Evolutionary conservation across 2,888 invertebrate genomes (phyloP), one percentile per base, ranked within the genome.

Genomic region (Balanococcus diminutus): DNA sequence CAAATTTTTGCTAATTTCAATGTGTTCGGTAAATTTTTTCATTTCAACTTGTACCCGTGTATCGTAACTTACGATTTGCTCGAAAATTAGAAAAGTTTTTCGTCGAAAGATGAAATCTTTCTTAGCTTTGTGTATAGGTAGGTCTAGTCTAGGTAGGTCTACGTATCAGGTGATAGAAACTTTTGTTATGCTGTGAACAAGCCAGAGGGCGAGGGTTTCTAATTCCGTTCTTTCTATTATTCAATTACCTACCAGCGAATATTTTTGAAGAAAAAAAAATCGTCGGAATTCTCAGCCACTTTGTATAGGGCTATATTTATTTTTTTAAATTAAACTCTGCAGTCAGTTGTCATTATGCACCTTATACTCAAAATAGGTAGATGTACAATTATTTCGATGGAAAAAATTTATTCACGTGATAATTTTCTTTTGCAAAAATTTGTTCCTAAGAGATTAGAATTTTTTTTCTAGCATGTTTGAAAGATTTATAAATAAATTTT

Each of bases 11-110:
- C 28, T 67, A 67, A 67, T 67, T 67, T 67, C 28, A 67, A 67
- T 67, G 67, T 16, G 22, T 56, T 56, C 22, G 56, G 11, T 56
- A 56, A 56, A 56, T 56, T 56, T 56, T 22, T 14, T 56, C 56
- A 22, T 56, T 56, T 56, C 56, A 19, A 56, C 56, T 56, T n/a
- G n/a, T 46, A n/a, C 2, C 16, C 61, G 25, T 61, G 22, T 31
- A 28, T 16, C 28, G 28, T 67, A 67, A 67, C 67, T 67, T 67
- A 67, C 25, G 6, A 79, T 36, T 36, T 79, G 36, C 19, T n/a
- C 75, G 36, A 79, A 79, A 79, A 79, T 79, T 79, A 79, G 75
- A 79, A 79, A 79, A 79, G 75, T 79, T 79, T 79, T 79, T 79
- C 32, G 36, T 36, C 36, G 36, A 79, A 79, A 79, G 75, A 36